Evolutionary conservation across 2,797 vertebrate species (phyloP), one percentile per base, ranked within the genome.

Genomic region (Falco biarmicus): DNA sequence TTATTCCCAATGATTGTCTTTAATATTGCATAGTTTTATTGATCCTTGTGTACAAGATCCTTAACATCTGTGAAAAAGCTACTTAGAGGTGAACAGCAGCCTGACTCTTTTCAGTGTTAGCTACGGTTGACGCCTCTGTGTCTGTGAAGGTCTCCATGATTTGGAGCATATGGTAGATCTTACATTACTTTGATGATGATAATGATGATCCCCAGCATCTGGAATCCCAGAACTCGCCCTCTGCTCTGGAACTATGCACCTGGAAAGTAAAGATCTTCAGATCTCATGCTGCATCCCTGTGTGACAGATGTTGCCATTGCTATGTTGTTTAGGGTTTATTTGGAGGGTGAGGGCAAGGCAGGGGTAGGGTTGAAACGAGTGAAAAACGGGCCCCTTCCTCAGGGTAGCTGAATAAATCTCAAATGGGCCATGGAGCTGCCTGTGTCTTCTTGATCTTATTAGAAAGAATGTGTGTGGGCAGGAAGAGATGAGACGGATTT

Each of bases 391-490:
- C 15, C 59, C 1, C 0, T 71, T 95, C 63, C 80, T 88, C 92
- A 3, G 24, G 45, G 74, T 84, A 87, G 41, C 34, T 81, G 60
- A 71, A 84, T 64, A 86, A 79, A 81, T 94, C 60, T 74, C 51
- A 95, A 87, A 81, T 22, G 45, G 37, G n/a, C 78, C 32, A 6
- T 47, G 41, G 86, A 80, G 21, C 24, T 79, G 70, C 48, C 56
- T 80, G 13, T 84, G 57, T 87, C 84, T 91, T 96, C 74, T 94
- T 95, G 66, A 91, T 95, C 70, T 87, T 90, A 82, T 81, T 93
- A 94, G 74, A 77, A 95, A 84, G 75, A 94, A 73, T 97, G 93
- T 83, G 93, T 91, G 83, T 81, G 93, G 84, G 59, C 80, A 96
- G 80, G 59, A 80, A 63, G 64, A 95, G 80, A 79, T 92, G 82